Conservation (phyloP, 2,888 invertebrate genomes). For the Aquatica leii region DNA sequence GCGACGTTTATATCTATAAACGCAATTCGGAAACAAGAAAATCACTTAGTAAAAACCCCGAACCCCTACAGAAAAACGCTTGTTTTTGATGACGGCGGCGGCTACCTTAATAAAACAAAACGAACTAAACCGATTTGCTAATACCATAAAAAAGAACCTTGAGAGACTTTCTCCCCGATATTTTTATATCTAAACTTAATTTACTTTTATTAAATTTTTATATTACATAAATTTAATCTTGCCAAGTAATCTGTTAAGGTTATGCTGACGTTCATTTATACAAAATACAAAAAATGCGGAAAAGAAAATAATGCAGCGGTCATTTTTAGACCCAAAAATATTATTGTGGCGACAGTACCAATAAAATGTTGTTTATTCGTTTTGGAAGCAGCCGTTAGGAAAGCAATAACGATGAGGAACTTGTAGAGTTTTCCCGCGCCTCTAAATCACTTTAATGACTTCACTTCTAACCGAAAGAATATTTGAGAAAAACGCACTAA, state of each 20-base stretch:
- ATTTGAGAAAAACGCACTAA: slow-evolving; percentile 34
- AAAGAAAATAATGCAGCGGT: slow-evolving; percentile 16
- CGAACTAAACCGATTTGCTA: slow-evolving; percentile 1
- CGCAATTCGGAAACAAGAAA: slow-evolving; percentile 25
- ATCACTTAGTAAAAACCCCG: slow-evolving; percentile 11
- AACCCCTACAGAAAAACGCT: neutral
- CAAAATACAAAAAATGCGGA: neutral
- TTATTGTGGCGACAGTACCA: slow-evolving; percentile 40
- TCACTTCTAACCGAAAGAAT: slow-evolving; percentile 40
- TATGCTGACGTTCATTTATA: neutral
- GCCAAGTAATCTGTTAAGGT: neutral
- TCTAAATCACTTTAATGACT: slow-evolving; percentile 52
- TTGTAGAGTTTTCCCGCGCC: slow-evolving; percentile 39
- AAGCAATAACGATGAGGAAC: slow-evolving; percentile 42
- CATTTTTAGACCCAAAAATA: slow-evolving; percentile 27
- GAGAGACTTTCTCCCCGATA: neutral
- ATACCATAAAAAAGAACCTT: slow-evolving; percentile 4
- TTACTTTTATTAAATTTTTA: neutral
- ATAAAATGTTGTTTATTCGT: slow-evolving; percentile 42
- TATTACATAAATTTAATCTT: too few relatives aligned
- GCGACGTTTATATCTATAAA: slow-evolving; percentile 34
- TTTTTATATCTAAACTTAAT: neutral
- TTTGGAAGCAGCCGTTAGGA: slow-evolving; percentile 31
- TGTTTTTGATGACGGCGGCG: slow-evolving; percentile 10
- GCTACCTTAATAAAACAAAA: slow-evolving; percentile 13